Evolutionary conservation across 2,797 vertebrate genomes (phyloP).

Genomic region (Sorex maritimensis): DNA sequence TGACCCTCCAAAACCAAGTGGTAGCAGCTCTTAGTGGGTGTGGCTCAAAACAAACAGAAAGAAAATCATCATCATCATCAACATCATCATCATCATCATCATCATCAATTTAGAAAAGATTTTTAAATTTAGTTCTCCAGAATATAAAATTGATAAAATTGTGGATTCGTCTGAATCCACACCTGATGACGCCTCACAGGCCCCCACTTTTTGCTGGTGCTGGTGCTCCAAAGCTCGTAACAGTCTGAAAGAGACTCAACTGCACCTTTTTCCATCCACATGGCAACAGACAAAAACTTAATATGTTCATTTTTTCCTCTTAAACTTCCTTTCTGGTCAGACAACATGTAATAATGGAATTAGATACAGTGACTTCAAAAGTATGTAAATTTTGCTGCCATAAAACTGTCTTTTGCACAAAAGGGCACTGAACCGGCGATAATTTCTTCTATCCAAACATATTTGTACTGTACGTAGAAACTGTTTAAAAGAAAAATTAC

Average conservation of each 20-base stretch:
- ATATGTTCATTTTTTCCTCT: background rate
- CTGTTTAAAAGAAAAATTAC: slow-evolving; percentile 90
- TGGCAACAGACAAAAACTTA: background rate
- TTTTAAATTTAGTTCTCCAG: slow-evolving; percentile 45
- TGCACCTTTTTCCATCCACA: background rate
- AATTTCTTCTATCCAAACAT: slow-evolving; percentile 84
- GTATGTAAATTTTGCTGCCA: slow-evolving; percentile 75
- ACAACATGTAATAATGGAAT: slow-evolving; percentile 64
- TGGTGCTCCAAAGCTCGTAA: background rate
- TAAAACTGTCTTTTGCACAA: slow-evolving; percentile 71
- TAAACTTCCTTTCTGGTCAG: slow-evolving; percentile 51
- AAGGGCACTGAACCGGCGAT: slow-evolving; percentile 71
- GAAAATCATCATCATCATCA: too few species aligned
- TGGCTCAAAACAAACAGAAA: too few species aligned
- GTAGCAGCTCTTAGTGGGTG: too few species aligned
- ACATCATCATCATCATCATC: too few species aligned
- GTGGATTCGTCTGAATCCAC: background rate
- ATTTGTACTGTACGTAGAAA: slow-evolving; percentile 85
- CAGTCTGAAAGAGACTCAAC: background rate
- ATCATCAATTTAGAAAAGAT: background rate
- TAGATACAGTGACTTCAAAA: slow-evolving; percentile 77
- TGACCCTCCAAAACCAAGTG: too few species aligned
- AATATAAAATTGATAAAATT: slow-evolving; percentile 7
- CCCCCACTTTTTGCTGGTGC: background rate
- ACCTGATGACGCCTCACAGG: background rate